Conservation (phyloP, 2,113 vertebrate species). For the Murina feae region DNA sequence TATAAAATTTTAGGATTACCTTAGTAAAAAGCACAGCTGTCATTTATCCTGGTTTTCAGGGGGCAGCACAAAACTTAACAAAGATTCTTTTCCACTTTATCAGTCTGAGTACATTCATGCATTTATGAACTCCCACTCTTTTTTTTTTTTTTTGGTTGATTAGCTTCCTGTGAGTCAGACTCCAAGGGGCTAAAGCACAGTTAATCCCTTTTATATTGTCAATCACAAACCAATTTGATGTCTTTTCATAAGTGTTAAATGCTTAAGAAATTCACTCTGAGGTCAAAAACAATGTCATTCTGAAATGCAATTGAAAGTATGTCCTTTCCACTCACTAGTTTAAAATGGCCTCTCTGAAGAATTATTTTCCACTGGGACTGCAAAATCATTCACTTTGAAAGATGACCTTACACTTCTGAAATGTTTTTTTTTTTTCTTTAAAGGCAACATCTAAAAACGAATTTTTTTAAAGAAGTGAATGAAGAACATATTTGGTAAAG, state of each 20-base stretch:
- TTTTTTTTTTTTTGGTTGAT: not conserved
- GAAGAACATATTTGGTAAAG: not conserved
- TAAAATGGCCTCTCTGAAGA: not conserved
- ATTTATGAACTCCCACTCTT: not conserved
- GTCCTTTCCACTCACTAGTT: not conserved
- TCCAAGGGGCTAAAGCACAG: not conserved
- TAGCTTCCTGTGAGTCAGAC: not conserved
- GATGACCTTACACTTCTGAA: constrained; percentile 10
- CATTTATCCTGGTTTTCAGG: not conserved
- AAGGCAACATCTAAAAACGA: not conserved
- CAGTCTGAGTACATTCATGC: not conserved
- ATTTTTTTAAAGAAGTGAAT: not conserved
- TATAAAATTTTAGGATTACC: not conserved
- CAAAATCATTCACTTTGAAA: constrained; percentile 4
- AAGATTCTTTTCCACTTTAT: not conserved
- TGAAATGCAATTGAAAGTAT: not conserved
- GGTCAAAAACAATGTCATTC: constrained; percentile 39
- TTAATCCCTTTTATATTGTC: constrained; percentile 32
- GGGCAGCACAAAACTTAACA: not conserved
- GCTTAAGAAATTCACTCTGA: constrained; percentile 36
- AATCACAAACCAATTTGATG: constrained; percentile 12
- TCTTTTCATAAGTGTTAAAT: constrained; percentile 21
- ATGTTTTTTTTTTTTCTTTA: not conserved
- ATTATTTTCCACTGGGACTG: not conserved
- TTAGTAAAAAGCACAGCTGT: not conserved